Conservation (phyloP, 35 echinoderm and acorn worm genomes). For the Heliocidaris erythrogramma region DNA sequence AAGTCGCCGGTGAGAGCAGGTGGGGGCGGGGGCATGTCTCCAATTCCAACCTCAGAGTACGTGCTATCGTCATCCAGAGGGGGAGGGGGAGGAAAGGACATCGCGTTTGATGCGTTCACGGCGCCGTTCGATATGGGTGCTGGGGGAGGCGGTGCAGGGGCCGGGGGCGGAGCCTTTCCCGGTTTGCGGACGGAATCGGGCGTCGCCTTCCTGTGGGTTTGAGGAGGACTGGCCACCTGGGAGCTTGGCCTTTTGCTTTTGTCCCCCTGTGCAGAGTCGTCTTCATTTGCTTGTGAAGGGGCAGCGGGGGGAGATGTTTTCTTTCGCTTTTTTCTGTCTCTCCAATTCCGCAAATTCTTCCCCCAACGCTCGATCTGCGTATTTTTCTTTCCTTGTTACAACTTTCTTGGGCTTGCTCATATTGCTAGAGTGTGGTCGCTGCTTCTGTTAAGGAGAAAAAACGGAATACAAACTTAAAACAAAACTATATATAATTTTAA, state of each 20-base stretch:
- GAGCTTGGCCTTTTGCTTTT: neutral
- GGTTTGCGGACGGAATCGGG: neutral
- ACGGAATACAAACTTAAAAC: neutral
- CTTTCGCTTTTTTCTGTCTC: neutral
- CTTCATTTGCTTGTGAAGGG: neutral
- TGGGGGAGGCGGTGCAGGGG: slow-evolving; percentile 51
- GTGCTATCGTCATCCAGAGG: neutral
- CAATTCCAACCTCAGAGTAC: neutral
- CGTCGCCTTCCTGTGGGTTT: neutral
- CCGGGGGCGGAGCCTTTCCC: neutral
- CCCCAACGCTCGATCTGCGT: neutral
- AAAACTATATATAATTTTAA: neutral
- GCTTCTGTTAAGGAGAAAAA: neutral
- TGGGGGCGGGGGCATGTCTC: neutral
- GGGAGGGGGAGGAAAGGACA: slow-evolving; percentile 61
- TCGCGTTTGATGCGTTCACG: neutral
- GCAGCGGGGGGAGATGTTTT: neutral
- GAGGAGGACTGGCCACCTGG: neutral
- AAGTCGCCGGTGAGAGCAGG: neutral
- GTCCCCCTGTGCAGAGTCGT: neutral
- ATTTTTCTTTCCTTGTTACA: neutral
- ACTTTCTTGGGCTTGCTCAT: neutral
- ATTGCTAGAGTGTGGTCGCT: neutral
- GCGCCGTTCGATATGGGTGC: slow-evolving; percentile 17
- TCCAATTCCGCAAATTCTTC: neutral